phyloP scores from a whole-genome alignment of 2,888 invertebrate genomes.

The Brachynemurus nebulosus region DNA sequence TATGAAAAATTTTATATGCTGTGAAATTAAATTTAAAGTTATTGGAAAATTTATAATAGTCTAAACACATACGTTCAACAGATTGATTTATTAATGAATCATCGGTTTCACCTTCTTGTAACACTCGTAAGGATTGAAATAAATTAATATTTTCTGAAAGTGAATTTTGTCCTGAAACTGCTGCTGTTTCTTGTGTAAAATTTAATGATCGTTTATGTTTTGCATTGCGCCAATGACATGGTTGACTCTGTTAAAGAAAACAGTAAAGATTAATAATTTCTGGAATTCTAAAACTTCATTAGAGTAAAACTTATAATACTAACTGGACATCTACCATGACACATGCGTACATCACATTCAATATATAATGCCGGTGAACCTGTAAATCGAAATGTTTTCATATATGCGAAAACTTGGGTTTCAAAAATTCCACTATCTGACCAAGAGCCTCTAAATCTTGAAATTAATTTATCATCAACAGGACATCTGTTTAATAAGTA shows the following conservation, averaged over 20 bases:
- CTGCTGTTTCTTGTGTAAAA: constrained; percentile 31
- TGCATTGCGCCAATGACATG: constrained; percentile 85
- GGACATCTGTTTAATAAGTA: constrained; percentile 52
- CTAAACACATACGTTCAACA: background rate
- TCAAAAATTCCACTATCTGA: constrained; percentile 80
- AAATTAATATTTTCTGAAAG: constrained; percentile 81
- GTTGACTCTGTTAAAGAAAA: constrained; percentile 55
- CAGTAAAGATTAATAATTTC: constrained; percentile 10
- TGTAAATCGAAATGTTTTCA: constrained; percentile 89
- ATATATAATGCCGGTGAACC: constrained; percentile 89
- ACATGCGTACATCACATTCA: constrained; percentile 91
- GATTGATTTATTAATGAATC: constrained; percentile 24
- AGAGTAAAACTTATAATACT: constrained; percentile 27
- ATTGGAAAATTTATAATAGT: background rate
- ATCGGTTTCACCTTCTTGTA: constrained; percentile 72
- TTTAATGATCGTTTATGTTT: constrained; percentile 62
- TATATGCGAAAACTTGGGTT: constrained; percentile 87
- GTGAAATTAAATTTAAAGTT: background rate
- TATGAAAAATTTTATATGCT: background rate
- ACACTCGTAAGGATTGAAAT: constrained; percentile 75
- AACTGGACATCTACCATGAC: constrained; percentile 88
- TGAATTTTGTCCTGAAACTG: constrained; percentile 31
- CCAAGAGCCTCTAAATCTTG: constrained; percentile 87
- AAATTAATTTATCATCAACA: constrained; percentile 84
- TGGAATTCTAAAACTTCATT: background rate